A percentile compares a stretch with the other conserved stretches of the same genome.
Conservation (phyloP, 1,140 invertebrate genomes). For the Aphidius ervi region DNA sequence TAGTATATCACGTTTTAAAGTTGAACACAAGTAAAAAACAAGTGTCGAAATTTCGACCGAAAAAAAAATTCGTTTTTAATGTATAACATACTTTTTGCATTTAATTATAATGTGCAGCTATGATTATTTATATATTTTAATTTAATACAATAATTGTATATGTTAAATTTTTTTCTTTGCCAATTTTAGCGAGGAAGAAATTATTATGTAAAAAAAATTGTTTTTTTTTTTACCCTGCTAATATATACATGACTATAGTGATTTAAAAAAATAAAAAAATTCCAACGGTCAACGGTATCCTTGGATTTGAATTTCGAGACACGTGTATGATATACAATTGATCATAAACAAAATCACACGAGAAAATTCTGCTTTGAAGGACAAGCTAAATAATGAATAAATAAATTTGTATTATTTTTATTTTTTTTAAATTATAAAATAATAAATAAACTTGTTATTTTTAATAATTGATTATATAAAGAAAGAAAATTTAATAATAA, state of each 20-base stretch:
- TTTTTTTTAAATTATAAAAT: no score
- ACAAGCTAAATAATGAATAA: no score
- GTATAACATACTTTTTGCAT: no score
- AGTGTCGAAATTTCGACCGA: no score
- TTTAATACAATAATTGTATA: neutral
- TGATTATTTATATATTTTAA: neutral
- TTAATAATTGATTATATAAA: no score
- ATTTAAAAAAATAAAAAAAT: constrained; percentile 16
- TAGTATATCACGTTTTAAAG: no score
- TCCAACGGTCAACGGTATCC: constrained; percentile 30
- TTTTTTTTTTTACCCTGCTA: constrained; percentile 1
- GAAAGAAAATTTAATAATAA: no score
- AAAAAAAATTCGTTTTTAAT: no score
- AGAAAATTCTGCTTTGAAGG: constrained; percentile 1
- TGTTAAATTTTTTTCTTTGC: neutral
- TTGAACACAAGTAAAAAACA: no score
- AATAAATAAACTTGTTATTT: no score
- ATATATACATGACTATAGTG: neutral
- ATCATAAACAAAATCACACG: constrained; percentile 1
- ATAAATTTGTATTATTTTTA: no score
- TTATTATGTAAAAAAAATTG: neutral
- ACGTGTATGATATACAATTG: constrained; percentile 24
- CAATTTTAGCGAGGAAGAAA: constrained; percentile 1
- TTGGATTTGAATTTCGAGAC: constrained; percentile 35
- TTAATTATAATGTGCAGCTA: no score